Percentiles rank a stretch among this genome's conserved stretches.
Conservation (phyloP, 2,888 invertebrate species). For the Pheosia gnoma region DNA sequence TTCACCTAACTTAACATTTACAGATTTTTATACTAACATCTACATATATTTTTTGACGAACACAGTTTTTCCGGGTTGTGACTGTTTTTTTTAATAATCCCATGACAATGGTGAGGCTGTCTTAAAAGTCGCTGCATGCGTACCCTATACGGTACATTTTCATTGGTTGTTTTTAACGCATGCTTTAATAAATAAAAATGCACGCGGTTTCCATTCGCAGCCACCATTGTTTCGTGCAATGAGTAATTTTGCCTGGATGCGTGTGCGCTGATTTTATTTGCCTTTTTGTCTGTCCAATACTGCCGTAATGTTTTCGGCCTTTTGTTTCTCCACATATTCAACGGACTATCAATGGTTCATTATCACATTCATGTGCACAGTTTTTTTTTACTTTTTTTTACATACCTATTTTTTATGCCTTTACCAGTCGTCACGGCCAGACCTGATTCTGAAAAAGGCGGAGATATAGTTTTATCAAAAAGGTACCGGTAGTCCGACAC, state of each 20-base stretch:
- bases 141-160: constrained; percentile 64
- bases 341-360: no score
- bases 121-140: constrained; percentile 60
- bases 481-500: no score
- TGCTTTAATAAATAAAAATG: constrained; percentile 65
- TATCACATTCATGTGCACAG: no score
- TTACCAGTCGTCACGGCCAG: no score
- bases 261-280: constrained; percentile 41
- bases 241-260: constrained; percentile 68
- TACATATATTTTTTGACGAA: not conserved
- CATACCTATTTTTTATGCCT: no score
- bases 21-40: not conserved
- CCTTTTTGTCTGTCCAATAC: constrained; percentile 54
- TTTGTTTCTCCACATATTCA: not conserved
- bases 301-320: constrained; percentile 28
- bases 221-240: constrained; percentile 73
- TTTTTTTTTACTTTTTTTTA: no score
- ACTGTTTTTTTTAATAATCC: constrained; percentile 58
- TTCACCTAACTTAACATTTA: no score
- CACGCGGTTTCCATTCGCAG: constrained; percentile 41
- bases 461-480: no score
- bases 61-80: constrained; percentile 52
- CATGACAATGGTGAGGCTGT: constrained; percentile 58
- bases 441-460: no score
- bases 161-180: constrained; percentile 60